These are phyloP conservation scores for Strix occidentalis DNA, from an alignment of 2,797 vertebrate species.

Conservation along the genomic window DNA sequence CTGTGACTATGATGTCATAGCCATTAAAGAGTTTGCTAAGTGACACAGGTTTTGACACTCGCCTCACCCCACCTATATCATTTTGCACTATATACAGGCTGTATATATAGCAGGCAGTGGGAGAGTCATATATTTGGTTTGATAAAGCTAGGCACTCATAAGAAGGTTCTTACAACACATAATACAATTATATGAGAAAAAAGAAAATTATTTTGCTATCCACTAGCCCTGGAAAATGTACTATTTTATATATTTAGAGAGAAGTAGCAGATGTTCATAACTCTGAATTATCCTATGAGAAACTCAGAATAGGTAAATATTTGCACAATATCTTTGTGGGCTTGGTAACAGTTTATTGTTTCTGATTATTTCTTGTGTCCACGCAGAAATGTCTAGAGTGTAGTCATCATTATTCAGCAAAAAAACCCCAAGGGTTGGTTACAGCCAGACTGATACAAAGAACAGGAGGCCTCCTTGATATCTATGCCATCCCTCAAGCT, in stretches of 20 bases:
- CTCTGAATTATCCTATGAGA: neutral
- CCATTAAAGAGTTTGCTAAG: neutral
- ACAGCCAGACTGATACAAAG: neutral
- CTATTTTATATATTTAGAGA: neutral
- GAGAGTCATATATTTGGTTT: neutral
- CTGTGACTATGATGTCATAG: neutral
- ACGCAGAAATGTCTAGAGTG: neutral
- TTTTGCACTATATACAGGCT: neutral
- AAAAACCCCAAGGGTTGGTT: neutral
- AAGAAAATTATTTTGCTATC: neutral
- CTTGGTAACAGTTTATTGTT: neutral
- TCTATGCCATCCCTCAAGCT: neutral
- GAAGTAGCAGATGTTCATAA: neutral
- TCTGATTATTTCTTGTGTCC: neutral
- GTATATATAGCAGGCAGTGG: neutral
- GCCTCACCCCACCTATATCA: neutral
- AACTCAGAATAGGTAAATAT: neutral
- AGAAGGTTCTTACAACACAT: neutral
- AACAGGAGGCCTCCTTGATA: neutral
- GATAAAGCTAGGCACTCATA: neutral
- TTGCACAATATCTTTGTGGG: neutral
- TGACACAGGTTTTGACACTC: neutral
- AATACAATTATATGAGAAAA: neutral
- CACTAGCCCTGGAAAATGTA: neutral
- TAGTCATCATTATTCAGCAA: neutral